Conservation (phyloP, 1,140 invertebrate genomes). For the Monomorium pharaonis region DNA sequence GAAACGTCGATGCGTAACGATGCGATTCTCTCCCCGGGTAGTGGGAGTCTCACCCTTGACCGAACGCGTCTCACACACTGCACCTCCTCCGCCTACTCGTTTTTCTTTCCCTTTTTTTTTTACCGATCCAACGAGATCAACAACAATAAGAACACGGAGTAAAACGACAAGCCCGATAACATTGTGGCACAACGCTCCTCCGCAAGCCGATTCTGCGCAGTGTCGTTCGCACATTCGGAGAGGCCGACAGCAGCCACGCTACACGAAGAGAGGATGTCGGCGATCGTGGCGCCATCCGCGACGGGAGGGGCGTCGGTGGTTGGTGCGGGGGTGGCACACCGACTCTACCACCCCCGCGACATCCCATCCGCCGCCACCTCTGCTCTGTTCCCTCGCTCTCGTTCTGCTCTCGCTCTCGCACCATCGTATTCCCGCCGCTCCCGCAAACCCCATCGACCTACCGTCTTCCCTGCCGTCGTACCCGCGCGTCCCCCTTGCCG, state of each 20-base stretch:
- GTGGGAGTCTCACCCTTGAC: conserved; percentile 28
- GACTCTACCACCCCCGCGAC: conserved; percentile 58
- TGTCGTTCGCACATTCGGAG: conserved; percentile 38
- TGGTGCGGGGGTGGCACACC: conserved; percentile 23
- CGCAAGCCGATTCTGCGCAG: conserved; percentile 71
- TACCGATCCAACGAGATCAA: conserved; percentile 52
- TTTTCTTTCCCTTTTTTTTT: neutral
- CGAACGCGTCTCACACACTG: conserved; percentile 23
- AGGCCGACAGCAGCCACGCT: conserved; percentile 62
- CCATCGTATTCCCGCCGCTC: conserved; percentile 45
- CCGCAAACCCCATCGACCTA: conserved; percentile 42
- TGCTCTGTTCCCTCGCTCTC: conserved; percentile 26
- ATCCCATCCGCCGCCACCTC: conserved; percentile 48
- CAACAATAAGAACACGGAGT: conserved; percentile 67
- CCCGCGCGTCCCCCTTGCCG: conserved; percentile 23
- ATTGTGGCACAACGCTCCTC: conserved; percentile 68
- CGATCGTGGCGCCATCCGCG: conserved; percentile 71
- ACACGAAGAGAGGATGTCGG: conserved; percentile 50
- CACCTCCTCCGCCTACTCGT: neutral
- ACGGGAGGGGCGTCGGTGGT: conserved; percentile 57
- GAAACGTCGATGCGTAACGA: conserved; percentile 45
- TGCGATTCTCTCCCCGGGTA: conserved; percentile 12
- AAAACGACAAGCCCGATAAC: conserved; percentile 72
- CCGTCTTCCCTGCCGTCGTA: conserved; percentile 37
- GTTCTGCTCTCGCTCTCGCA: conserved; percentile 59